Evolutionary conservation across 2,797 vertebrate species (phyloP).

Genomic region (Ctenopoma multispine): DNA sequence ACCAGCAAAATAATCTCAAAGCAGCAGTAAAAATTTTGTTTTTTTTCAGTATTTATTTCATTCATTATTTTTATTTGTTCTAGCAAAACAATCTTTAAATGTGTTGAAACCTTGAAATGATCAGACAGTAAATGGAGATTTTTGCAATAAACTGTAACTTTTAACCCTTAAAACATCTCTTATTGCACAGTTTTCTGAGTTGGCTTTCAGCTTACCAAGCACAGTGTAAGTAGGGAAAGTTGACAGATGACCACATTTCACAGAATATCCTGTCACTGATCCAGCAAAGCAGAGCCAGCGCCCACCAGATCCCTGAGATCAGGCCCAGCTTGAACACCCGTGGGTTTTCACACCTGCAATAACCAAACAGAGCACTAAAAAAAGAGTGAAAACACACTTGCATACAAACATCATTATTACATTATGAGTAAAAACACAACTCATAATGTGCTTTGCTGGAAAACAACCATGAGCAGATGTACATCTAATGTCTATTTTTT

Average conservation of each 20-base stretch:
- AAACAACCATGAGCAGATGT: background rate
- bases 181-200: background rate
- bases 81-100: background rate
- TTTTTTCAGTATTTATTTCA: background rate
- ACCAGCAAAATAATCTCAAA: background rate
- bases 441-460: background rate
- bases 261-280: constrained; percentile 97
- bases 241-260: constrained; percentile 96
- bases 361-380: constrained; percentile 28
- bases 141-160: too few relatives aligned
- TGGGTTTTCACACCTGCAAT: constrained; percentile 93
- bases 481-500: background rate
- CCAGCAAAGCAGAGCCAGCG: constrained; percentile 94
- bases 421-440: too few relatives aligned
- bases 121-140: too few relatives aligned
- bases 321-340: constrained; percentile 95
- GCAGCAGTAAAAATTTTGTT: background rate
- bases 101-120: background rate
- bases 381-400: constrained; percentile 15
- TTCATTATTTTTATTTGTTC: background rate
- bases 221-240: constrained; percentile 97
- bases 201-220: constrained; percentile 88
- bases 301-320: constrained; percentile 92
- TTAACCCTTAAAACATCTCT: background rate
- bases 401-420: too few relatives aligned